Evolutionary conservation across 2,797 vertebrate species (phyloP), one percentile per base, ranked within the genome.

Genomic region (Cercopithecus hamlyni): DNA sequence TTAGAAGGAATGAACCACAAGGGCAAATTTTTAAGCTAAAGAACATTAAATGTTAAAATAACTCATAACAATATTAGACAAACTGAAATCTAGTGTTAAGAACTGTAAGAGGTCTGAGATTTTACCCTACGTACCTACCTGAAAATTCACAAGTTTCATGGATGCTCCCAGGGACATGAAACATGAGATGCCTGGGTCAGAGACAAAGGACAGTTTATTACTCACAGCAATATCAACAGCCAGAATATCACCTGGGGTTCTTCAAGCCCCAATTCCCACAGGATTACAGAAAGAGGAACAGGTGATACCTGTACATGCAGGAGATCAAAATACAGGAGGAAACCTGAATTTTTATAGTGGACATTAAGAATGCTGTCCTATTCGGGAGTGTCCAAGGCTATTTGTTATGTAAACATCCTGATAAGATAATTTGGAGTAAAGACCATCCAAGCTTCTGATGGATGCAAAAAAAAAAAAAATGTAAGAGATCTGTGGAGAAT

Each of bases 1-100:
- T 95, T 48, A 82, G 61, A 41, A 89, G 19, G 19, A 82, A 15
- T 41, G 41, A 52, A 96, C 2, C 26, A 75, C 55, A 87, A 95
- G 80, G n/a, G 26, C 43, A 83, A 85, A 76, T 33, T 72, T 96
- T 93, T 58, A 93, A 86, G 41, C 27, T 67, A 72, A 33, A 88
- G 50, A 90, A 90, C 2, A 61, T 64, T 90, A 85, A 94, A 92
- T 77, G 13, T 64, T 83, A 87, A 84, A 97, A n/a, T 90, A 83
- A 88, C 39, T 55, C 9, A 55, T 75, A 64, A 55, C 64, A 86
- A 39, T 87, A 79, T 43, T 76, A 73, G 27, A 55, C 26, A 30
- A 75, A 10, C 5, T 77, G 17, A 94, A 95, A 76, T 64, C 26
- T 52, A 43, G 33, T 61, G 57, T 87, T 94, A 76, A 90, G 4